Percentiles rank a stretch among this genome's conserved stretches.
These are phyloP conservation scores for Phoenicopterus ruber DNA, from an alignment of 2,113 vertebrate genomes.

Conservation along the genomic window DNA sequence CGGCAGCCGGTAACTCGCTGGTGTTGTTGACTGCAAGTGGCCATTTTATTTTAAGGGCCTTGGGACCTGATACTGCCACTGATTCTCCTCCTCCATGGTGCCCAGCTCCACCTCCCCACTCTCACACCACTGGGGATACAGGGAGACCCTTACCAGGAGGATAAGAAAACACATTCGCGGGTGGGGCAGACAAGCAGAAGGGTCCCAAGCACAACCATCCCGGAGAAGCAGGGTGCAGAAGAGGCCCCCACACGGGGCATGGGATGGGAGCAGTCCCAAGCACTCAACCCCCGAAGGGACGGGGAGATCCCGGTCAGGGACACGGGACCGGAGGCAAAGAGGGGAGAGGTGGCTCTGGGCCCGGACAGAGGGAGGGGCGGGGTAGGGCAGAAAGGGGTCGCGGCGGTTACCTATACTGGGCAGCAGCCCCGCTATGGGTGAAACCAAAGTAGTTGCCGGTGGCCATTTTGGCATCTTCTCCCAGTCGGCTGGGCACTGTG, in stretches of 20 bases:
- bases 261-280: neutral
- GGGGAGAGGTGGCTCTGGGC: neutral
- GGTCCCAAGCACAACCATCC: neutral
- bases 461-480: slow-evolving; percentile 99
- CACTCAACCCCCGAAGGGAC: neutral
- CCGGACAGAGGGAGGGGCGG: neutral
- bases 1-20: too few relatives aligned
- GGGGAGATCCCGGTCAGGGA: neutral
- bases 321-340: too few relatives aligned
- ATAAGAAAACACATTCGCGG: neutral
- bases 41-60: slow-evolving; percentile 45
- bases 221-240: neutral
- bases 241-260: neutral
- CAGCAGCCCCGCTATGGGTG: slow-evolving; percentile 88
- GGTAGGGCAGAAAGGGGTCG: neutral
- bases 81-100: neutral
- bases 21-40: neutral
- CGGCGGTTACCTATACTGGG: slow-evolving; percentile 87
- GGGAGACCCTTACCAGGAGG: neutral
- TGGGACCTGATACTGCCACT: neutral
- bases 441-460: slow-evolving; percentile 99
- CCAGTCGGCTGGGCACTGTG: slow-evolving; percentile 97
- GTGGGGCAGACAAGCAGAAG: neutral
- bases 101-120: neutral
- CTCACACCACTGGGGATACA: neutral